Percentiles rank a stretch among this genome's conserved stretches.
phyloP scores from a whole-genome alignment of 1,140 invertebrate species.

The Drosophila yakuba region DNA sequence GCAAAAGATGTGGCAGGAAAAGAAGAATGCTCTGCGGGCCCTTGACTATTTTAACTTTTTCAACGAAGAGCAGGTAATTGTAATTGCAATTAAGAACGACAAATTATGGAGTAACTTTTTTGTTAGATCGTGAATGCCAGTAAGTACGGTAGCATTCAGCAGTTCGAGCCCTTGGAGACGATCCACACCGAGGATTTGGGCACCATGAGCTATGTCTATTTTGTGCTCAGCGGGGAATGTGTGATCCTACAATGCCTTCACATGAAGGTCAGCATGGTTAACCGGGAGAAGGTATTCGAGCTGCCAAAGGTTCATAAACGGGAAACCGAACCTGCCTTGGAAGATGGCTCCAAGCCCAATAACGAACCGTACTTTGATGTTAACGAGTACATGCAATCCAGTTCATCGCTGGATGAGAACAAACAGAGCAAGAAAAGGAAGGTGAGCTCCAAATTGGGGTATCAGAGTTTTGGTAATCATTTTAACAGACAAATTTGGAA shows the following conservation, averaged over 20 bases:
- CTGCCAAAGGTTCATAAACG: slow-evolving; percentile 4
- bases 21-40: slow-evolving; percentile 55
- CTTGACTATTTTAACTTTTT: slow-evolving; percentile 69
- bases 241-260: slow-evolving; percentile 78
- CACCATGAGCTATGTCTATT: slow-evolving; percentile 63
- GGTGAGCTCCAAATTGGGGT: neutral
- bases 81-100: too few relatives aligned
- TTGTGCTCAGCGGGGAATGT: slow-evolving; percentile 80
- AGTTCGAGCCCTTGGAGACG: slow-evolving; percentile 69
- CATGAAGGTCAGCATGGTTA: slow-evolving; percentile 32
- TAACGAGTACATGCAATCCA: slow-evolving; percentile 11
- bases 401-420: slow-evolving; percentile 30
- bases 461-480: too few relatives aligned
- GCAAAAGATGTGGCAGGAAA: slow-evolving; percentile 66
- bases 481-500: too few relatives aligned
- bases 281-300: slow-evolving; percentile 17
- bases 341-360: neutral
- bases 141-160: slow-evolving; percentile 46
- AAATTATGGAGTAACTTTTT: neutral
- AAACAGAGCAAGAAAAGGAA: slow-evolving; percentile 12
- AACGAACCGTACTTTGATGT: neutral
- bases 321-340: neutral
- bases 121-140: slow-evolving; percentile 62
- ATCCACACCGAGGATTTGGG: slow-evolving; percentile 74
- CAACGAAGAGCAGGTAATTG: slow-evolving; percentile 58